Base-by-base conservation (phyloP, 2,797 vertebrate species). In the Furcifer pardalis region DNA sequence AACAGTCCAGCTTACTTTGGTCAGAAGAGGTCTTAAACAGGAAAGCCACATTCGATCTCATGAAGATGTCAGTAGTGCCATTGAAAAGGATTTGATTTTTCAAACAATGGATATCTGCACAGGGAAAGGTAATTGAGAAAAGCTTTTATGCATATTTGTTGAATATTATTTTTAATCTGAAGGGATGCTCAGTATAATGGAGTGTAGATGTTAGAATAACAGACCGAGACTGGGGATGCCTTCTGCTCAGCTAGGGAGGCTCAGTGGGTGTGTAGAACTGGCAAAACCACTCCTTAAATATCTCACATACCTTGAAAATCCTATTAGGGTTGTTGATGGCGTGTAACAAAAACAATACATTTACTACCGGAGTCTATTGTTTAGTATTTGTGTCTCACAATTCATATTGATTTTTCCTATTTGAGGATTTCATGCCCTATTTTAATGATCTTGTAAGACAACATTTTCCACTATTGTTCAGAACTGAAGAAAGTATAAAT, bases 1-100 rank as follows among this genome's bases (percentile, higher is more conserved):
- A 91, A 97, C 96, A 0, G 98, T 99, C 81, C 95, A 92, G 27
- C 97, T 99, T 23, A 97, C 97, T 73, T 96, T 99, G 84, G 95
- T 98, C 89, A 96, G 98, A 65, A 96, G 97, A 77, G 96, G 96
- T 37, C 93, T 94, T 87, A 97, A 94, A 80, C 96, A 97, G 7
- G 98, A 98, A 13, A 95, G 96, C 49, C 92, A 95, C 74, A 89
- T 89, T 79, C 78, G 81, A 1, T 12, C 94, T 65, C 93, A 93
- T 46, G 93, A 95, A 15, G 94, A 94, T 23, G 91, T 95, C 65
- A 89, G 7, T 69, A 85, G 92, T 46, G 69, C 89, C 46, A 32
- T 78, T 95, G 96, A 93, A 84, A 94, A 92, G 82, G 94, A 95
- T 37, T 66, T 90, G 8, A 35, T 91, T 12, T 85, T 94, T 60